These are phyloP conservation scores for Acanthoscelides obtectus DNA, from an alignment of 2,888 invertebrate genomes.

Conservation along the genomic window DNA sequence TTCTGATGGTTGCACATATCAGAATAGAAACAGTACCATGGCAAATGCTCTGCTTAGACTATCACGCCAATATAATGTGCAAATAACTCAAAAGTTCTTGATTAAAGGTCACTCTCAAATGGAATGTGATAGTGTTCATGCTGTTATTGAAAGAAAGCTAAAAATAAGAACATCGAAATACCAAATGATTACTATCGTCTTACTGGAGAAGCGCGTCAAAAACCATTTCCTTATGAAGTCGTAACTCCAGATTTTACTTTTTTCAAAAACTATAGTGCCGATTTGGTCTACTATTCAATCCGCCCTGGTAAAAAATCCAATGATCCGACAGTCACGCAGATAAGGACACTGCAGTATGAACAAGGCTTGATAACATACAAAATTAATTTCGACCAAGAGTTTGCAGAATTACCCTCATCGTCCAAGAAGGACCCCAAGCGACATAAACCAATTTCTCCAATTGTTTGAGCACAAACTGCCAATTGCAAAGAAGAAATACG, in stretches of 20 bases:
- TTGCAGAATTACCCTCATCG: conserved; percentile 6
- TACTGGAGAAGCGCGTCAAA: conserved; percentile 15
- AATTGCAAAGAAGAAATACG: conserved; percentile 8
- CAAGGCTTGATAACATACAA: conserved; percentile 8
- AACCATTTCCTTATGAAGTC: conserved; percentile 13
- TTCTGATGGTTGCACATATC: too few species aligned
- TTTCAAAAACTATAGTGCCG: conserved; percentile 11
- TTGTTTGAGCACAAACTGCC: conserved; percentile 1
- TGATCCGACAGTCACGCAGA: conserved; percentile 16
- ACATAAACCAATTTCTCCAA: background rate
- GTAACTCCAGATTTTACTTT: conserved; percentile 11
- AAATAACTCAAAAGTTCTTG: conserved; percentile 19
- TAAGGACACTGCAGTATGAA: conserved; percentile 14
- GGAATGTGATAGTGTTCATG: conserved; percentile 24
- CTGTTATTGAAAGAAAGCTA: conserved; percentile 20
- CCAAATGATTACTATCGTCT: conserved; percentile 19
- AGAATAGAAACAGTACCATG: too few species aligned
- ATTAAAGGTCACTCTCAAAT: conserved; percentile 24
- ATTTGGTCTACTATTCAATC: conserved; percentile 12
- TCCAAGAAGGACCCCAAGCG: background rate
- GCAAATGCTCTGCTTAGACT: too few species aligned
- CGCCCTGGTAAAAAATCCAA: conserved; percentile 14
- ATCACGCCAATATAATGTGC: conserved; percentile 2
- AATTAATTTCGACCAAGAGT: conserved; percentile 10
- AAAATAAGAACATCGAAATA: conserved; percentile 17